Evolutionary conservation across 2,113 vertebrate genomes (phyloP), one percentile per base, ranked within the genome.

Genomic region (Mionectes macconnelli): DNA sequence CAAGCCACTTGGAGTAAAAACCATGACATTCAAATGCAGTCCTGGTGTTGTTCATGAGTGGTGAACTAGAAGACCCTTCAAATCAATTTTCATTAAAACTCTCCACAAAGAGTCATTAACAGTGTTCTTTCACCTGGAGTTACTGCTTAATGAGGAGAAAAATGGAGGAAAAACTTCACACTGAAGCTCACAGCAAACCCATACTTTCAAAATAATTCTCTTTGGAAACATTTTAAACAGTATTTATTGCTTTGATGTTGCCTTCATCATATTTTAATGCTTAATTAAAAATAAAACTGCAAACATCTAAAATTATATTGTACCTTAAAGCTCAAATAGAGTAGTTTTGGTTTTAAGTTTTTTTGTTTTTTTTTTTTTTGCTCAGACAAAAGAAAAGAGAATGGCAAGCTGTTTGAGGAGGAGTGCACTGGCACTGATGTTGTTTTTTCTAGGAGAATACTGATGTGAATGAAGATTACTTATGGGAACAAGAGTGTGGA

Each of bases 211-310:
- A 95, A 68, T 90, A 92, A 93, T 86, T 96, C 55, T 80, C 39
- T 78, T 73, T 94, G 93, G 90, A 97, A 94, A 62, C 74, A 11
- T 95, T 95, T 96, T 62, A 95, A 96, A 92, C 27, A 27, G 16
- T 82, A 40, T 90, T 89, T 96, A 49, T 84, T 96, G 90, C 94
- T 96, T 96, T 97, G 94, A 94, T 87, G 91, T 96, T 95, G n/a
- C 82, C 85, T 90, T 93, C 78, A 77, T 89, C 40, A 14, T 91
- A 87, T 87, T 90, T 96, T 95, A 91, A 85, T 85, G 68, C 25
- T 90, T 96, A 94, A 94, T 97, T 97, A 94, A 97, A 97, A 94
- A 79, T 94, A 90, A 96, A 91, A 77, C 68, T 91, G 44, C 24
- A 77, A 60, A 72, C 75, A 88, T 66, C 67, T 96, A 63, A 92